These are phyloP conservation scores for Propithecus coquereli DNA, from an alignment of 2,113 vertebrate species.

Conservation along the genomic window DNA sequence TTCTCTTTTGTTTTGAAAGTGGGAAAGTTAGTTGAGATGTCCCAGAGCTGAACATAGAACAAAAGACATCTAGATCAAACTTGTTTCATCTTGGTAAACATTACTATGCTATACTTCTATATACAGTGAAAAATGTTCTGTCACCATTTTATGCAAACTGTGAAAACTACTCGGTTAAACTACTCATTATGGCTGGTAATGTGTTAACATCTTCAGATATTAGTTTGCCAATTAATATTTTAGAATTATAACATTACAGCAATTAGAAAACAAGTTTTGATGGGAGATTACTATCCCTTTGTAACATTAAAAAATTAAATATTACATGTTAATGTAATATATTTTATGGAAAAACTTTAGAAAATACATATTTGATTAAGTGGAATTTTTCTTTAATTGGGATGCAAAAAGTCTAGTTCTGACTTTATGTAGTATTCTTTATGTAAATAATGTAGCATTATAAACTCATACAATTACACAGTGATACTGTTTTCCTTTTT, in stretches of 20 bases:
- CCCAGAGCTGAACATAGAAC: neutral
- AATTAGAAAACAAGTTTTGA: conserved; percentile 18
- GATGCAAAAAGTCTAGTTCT: conserved; percentile 3
- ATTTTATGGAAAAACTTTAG: neutral
- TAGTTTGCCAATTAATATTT: conserved; percentile 4
- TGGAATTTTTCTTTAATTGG: conserved; percentile 6
- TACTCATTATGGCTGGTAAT: neutral
- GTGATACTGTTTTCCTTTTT: neutral
- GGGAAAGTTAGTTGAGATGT: neutral
- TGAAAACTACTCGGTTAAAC: neutral
- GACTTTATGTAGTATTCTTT: neutral
- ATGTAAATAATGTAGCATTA: neutral
- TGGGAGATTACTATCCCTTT: neutral
- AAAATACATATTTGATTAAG: conserved; percentile 21
- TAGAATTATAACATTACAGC: neutral
- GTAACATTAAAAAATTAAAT: neutral
- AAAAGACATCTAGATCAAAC: neutral
- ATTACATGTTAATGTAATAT: neutral
- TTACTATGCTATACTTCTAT: neutral
- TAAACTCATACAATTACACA: neutral
- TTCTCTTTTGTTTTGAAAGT: neutral
- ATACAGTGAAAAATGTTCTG: neutral
- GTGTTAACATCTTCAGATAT: neutral
- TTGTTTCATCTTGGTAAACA: neutral
- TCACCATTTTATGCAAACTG: neutral